Base-by-base conservation (phyloP, 2,888 invertebrate species). In the Pterostichus madidus region DNA sequence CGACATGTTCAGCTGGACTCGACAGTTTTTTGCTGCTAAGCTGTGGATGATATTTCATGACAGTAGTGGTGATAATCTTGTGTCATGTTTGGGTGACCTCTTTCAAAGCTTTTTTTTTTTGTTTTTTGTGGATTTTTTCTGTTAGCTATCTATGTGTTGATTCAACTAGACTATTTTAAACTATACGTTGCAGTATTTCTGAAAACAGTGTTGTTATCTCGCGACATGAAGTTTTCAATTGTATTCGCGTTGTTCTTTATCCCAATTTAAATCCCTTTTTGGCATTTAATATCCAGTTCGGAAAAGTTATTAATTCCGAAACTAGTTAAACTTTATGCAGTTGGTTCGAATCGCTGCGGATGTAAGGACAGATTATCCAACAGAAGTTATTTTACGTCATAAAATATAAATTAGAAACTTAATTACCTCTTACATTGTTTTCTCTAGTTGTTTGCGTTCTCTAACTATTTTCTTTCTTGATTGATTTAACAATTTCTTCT, bases 251-350 rank as follows among this genome's bases (percentile, higher is more conserved):
- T 31, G 61, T 61, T 61, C 61, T 32, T 13, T n/a, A 61, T 61
- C 32, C 31, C 61, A 56, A 17, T 56, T 56, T 24, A 56, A 56
- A 56, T 56, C 56, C 56, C 56, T 56, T 17, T 56, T 24, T 8
- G 17, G 56, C 56, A n/a, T 61, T 31, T 61, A 61, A 61, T 61
- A 61, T 32, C 32, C 32, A 61, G 56, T n/a, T 32, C 32, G 61
- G 61, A 61, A n/a, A 32, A 61, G 32, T 61, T 61, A 61, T 61
- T 61, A 31, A 61, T 61, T 61, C 61, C 32, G 13, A 32, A 61
- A 61, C 61, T 61, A 61, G 61, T 61, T 61, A 61, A 61, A 61
- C 61, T 61, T 61, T 32, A 61, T 61, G 61, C 61, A 61, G 61
- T 56, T 17, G n/a, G 56, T 32, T 61, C 61, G 61, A 61, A 61